Percentiles rank a stretch among this genome's conserved stretches.
These are phyloP conservation scores for Catharus minimus DNA, from an alignment of 2,113 vertebrate species.

Conservation along the genomic window DNA sequence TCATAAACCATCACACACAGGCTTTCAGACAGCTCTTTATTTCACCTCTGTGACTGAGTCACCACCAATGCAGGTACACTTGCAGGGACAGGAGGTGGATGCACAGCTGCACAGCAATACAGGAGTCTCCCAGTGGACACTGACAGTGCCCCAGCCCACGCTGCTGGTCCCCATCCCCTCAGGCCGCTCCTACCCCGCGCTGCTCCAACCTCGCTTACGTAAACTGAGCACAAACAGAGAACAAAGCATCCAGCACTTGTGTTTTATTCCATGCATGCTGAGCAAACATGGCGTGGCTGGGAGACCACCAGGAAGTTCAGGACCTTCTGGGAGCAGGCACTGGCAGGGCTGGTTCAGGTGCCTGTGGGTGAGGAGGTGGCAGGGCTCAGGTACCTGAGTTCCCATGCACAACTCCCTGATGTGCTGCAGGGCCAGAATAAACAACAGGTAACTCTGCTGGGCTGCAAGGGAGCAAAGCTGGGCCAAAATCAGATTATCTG, in stretches of 20 bases:
- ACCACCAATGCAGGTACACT: constrained; percentile 54
- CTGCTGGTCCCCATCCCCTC: background rate
- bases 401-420: background rate
- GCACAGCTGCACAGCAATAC: constrained; percentile 14
- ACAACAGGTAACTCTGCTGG: background rate
- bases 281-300: background rate
- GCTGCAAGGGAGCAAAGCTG: background rate
- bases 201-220: background rate
- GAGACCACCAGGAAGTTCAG: constrained; percentile 1
- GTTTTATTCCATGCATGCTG: background rate
- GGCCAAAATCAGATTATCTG: background rate
- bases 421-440: background rate
- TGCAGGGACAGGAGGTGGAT: constrained; percentile 9
- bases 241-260: constrained; percentile 1
- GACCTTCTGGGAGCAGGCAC: background rate
- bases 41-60: constrained; percentile 52
- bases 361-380: background rate
- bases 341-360: background rate
- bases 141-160: constrained; percentile 5
- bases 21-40: constrained; percentile 70
- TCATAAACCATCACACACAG: constrained; percentile 62
- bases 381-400: background rate
- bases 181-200: constrained; percentile 20
- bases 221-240: constrained; percentile 54
- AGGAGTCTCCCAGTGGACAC: constrained; percentile 1